Percentiles rank a stretch among this genome's conserved stretches.
phyloP scores from a whole-genome alignment of 2,113 vertebrate species.

The Caranx ignobilis region DNA sequence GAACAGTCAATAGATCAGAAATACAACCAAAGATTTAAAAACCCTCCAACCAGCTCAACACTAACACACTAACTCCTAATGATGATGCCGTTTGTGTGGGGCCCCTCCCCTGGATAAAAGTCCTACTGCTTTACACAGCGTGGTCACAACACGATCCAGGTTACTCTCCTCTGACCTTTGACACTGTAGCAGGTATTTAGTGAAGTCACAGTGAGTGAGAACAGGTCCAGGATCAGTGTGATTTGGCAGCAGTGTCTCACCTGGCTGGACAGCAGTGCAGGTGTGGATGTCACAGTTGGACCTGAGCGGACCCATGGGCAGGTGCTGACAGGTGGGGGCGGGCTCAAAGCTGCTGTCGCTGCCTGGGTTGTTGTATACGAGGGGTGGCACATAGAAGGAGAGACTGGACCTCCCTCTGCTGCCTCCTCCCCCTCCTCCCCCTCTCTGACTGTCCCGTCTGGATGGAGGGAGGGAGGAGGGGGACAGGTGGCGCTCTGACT shows the following conservation, averaged over 20 bases:
- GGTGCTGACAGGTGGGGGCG: conserved; percentile 27
- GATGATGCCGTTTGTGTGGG: no score
- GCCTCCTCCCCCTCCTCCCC: conserved; percentile 41
- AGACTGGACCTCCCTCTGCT: conserved; percentile 48
- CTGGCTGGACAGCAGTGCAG: conserved; percentile 6
- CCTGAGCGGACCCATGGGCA: conserved; percentile 48
- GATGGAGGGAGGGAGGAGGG: conserved; percentile 58
- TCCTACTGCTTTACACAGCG: no score
- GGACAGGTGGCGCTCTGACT: conserved; percentile 73
- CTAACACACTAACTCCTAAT: no score
- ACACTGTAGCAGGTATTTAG: no score
- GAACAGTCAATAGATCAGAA: no score
- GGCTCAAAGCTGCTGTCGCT: conserved; percentile 6
- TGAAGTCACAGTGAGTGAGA: no score
- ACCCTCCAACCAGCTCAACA: no score
- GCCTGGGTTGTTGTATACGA: conserved; percentile 18
- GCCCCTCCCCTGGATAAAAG: no score
- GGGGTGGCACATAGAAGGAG: conserved; percentile 34
- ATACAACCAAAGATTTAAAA: no score
- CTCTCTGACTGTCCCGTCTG: conserved; percentile 58
- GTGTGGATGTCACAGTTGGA: conserved; percentile 16
- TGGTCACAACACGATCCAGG: no score
- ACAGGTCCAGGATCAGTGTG: no score
- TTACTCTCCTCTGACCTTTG: no score
- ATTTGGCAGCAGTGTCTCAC: conserved; percentile 18